Conservation (phyloP, 2,113 vertebrate genomes). For the Pachycephala philippinensis region DNA sequence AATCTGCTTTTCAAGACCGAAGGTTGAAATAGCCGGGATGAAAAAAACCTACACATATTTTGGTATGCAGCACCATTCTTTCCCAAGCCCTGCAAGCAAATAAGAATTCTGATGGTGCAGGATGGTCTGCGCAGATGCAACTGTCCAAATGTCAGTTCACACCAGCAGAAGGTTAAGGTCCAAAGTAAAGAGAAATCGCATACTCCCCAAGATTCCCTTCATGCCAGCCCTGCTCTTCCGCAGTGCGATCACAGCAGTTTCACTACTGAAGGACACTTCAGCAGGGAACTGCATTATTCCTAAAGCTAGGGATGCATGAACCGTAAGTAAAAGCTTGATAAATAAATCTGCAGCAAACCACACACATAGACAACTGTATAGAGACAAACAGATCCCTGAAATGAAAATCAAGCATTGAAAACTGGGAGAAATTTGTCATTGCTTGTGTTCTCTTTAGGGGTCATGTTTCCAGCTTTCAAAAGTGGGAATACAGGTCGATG, state of each 20-base stretch:
- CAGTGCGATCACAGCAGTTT: neutral
- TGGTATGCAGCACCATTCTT: neutral
- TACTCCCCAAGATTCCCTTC: neutral
- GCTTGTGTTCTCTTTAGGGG: neutral
- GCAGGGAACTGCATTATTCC: neutral
- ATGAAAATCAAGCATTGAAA: neutral
- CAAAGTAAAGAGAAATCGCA: neutral
- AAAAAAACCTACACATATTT: neutral
- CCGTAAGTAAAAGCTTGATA: neutral
- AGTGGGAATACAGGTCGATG: neutral
- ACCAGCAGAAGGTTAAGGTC: neutral
- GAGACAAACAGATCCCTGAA: neutral
- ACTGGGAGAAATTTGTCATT: neutral
- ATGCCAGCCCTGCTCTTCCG: neutral
- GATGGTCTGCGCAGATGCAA: neutral
- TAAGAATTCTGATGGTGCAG: neutral
- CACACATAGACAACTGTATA: neutral
- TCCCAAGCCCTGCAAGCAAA: neutral
- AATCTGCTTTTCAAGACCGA: neutral
- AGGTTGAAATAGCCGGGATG: neutral
- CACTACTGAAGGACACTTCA: neutral
- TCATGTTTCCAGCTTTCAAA: neutral
- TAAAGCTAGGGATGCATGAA: neutral
- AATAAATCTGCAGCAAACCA: neutral
- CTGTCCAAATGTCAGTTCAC: neutral